Base-by-base conservation (phyloP, 1,140 invertebrate genomes). In the Lordiphosa mommai region DNA sequence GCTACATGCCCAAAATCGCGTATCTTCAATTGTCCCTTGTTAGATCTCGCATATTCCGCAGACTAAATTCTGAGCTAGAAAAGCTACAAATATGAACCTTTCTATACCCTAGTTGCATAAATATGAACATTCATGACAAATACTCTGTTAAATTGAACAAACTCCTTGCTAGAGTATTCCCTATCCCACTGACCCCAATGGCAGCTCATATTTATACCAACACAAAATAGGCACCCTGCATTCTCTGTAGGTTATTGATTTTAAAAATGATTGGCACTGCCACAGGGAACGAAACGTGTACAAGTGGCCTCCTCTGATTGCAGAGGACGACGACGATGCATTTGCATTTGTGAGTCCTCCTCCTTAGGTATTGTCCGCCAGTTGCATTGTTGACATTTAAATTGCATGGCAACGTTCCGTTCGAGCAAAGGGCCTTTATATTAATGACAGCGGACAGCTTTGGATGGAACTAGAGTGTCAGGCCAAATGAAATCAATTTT, bases 161-260 rank as follows among this genome's bases (percentile, higher is more conserved):
- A 23, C 20, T 23, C 20, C 5, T 6, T 23, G 20, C 4, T 6
- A 23, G 20, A 5, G 20, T 23, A 23, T 23, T 23, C 20, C 6
- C 20, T 23, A 23, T 23, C 3, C 20, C 20, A 23, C 20, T 23
- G 20, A 23, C 20, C 20, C 20, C 20, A 23, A 23, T 23, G 20
- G 20, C 20, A 23, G 6, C 20, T 5, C 20, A 23, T 23, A 23
- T 23, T 23, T 5, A 6, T 23, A 6, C 14, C 34, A 10, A 5
- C 1, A 36, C 1, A 10, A 10, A 20, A 23, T 1, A 6, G 3
- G n/a, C 58, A 71, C 52, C 48, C 52, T 68, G 48, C 55, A 33
- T 52, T 68, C 12, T n/a, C 27, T 66, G 48, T 55, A 70, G 67
- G 47, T 50, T 71, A 71, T 71, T 40, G 68, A 71, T 71, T 71